phyloP scores from a whole-genome alignment of 2,888 invertebrate genomes.

The Scaptomyza cyrtandrae region DNA sequence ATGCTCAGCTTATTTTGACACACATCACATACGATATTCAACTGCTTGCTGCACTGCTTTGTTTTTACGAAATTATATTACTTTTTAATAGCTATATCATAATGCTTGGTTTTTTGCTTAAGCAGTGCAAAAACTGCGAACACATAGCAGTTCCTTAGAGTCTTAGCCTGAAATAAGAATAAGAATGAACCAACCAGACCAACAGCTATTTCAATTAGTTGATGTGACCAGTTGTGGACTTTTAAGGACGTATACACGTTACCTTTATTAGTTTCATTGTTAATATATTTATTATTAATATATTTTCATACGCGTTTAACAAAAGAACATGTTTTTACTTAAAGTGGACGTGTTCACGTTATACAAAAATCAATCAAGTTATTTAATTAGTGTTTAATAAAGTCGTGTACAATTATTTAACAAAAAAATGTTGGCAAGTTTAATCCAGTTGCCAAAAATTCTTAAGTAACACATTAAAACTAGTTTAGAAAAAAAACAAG shows the following conservation, averaged over 20 bases:
- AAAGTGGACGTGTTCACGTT: constrained; percentile 62
- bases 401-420: constrained; percentile 68
- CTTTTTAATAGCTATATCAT: too few relatives aligned
- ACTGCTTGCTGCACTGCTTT: constrained; percentile 16
- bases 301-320: constrained; percentile 59
- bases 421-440: constrained; percentile 52
- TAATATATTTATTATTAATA: constrained; percentile 62
- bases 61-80: too few relatives aligned
- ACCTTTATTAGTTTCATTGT: constrained; percentile 26
- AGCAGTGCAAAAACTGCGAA: too few relatives aligned
- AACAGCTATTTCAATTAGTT: too few relatives aligned
- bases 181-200: too few relatives aligned
- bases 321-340: constrained; percentile 63
- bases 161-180: too few relatives aligned
- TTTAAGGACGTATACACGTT: too few relatives aligned
- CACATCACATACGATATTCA: background rate
- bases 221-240: too few relatives aligned
- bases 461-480: constrained; percentile 55
- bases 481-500: constrained; percentile 52
- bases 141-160: too few relatives aligned
- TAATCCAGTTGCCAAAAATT: constrained; percentile 33
- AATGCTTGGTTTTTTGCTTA: too few relatives aligned
- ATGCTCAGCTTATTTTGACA: background rate
- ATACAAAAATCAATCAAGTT: constrained; percentile 43
- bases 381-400: constrained; percentile 41